Percentiles rank a stretch among this genome's conserved stretches.
These are phyloP conservation scores for Phalanger gymnotis DNA, from an alignment of 2,797 vertebrate species.

Conservation along the genomic window DNA sequence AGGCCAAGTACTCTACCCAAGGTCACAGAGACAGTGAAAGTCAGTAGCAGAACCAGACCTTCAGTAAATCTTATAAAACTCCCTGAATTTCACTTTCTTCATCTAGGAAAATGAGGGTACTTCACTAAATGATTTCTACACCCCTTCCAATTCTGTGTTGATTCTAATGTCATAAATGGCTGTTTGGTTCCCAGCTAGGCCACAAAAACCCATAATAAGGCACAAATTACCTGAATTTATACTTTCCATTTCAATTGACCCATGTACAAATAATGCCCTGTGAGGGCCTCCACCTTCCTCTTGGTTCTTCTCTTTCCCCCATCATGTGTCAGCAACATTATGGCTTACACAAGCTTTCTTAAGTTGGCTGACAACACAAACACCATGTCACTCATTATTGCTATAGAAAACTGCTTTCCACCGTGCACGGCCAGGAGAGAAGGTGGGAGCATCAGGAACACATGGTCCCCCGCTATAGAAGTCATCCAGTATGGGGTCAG, in stretches of 20 bases:
- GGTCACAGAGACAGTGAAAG: neutral
- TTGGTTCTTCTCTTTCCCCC: neutral
- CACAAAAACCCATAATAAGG: neutral
- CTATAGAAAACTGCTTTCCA: neutral
- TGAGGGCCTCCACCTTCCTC: neutral
- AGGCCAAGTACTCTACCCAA: neutral
- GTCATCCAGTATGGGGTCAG: neutral
- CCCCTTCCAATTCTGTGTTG: neutral
- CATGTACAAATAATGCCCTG: neutral
- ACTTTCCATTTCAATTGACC: neutral
- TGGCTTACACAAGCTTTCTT: neutral
- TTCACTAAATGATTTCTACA: slow-evolving; percentile 8
- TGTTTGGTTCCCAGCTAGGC: neutral
- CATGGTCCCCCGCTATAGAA: neutral
- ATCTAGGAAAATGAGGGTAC: slow-evolving; percentile 2
- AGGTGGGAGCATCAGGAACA: neutral
- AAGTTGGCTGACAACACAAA: neutral
- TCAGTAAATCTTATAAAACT: neutral
- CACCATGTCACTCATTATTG: neutral
- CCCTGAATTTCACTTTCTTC: slow-evolving; percentile 4
- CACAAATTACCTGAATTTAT: neutral
- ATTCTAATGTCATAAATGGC: neutral
- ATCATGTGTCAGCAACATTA: slow-evolving; percentile 1
- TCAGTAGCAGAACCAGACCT: neutral
- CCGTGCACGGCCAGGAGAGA: neutral